Evolutionary conservation across 2,888 invertebrate species (phyloP).

Genomic region (Ichneumon xanthorius): DNA sequence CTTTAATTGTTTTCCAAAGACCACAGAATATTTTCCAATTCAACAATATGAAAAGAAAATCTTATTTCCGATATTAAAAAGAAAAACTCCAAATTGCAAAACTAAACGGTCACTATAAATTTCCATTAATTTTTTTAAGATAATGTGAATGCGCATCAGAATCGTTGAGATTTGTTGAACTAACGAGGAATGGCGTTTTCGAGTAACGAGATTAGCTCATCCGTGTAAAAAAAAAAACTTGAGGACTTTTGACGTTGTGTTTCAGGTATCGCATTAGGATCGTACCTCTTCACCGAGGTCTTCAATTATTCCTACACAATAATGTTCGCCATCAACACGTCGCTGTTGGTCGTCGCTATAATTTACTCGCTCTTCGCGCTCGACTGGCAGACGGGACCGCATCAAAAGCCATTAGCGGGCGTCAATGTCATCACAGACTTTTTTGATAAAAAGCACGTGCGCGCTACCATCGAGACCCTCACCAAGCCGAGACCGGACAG

Average conservation of each 20-base stretch:
- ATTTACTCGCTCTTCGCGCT: constrained; percentile 88
- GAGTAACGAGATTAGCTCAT: neutral
- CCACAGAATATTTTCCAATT: no score
- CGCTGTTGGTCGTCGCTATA: constrained; percentile 88
- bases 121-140: no score
- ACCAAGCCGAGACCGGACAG: constrained; percentile 87
- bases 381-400: constrained; percentile 90
- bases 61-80: no score
- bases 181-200: neutral
- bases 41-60: no score
- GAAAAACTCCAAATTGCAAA: no score
- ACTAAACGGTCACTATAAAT: no score
- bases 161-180: no score
- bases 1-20: no score
- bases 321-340: constrained; percentile 91
- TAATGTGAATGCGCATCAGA: no score
- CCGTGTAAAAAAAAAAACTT: neutral
- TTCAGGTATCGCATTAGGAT: constrained; percentile 86
- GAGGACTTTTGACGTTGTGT: constrained; percentile 65
- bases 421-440: constrained; percentile 89
- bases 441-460: constrained; percentile 90
- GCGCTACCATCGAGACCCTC: constrained; percentile 88
- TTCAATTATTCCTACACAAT: constrained; percentile 89
- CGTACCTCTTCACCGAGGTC: constrained; percentile 87
- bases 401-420: constrained; percentile 87